Conservation (phyloP, 2,888 invertebrate species). For the Stenchaetothrips biformis region DNA sequence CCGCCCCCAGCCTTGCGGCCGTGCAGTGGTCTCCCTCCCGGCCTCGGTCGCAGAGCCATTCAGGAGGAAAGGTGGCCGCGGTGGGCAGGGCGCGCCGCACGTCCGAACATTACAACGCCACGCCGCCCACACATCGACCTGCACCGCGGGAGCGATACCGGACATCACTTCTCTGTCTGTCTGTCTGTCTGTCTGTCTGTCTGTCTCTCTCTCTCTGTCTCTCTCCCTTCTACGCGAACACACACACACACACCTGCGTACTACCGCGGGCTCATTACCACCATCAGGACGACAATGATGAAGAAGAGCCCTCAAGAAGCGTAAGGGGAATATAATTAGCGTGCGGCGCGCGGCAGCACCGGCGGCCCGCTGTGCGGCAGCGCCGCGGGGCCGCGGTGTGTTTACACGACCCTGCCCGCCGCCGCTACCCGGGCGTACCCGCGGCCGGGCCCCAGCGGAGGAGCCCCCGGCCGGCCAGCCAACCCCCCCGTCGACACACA, state of each 20-base stretch:
- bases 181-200: not conserved
- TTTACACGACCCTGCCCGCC: no score
- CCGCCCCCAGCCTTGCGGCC: no score
- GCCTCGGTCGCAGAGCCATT: not conserved
- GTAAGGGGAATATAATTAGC: no score
- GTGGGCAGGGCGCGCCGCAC: not conserved
- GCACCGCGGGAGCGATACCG: not conserved
- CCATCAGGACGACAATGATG: not conserved
- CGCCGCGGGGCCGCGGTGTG: no score
- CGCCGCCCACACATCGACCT: not conserved
- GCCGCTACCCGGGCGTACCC: no score
- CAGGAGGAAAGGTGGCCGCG: not conserved
- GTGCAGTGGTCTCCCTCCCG: no score
- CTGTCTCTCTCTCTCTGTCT: slow-evolving; percentile 9
- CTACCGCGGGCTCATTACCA: not conserved
- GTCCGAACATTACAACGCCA: not conserved
- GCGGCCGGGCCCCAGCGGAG: no score
- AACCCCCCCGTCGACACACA: no score
- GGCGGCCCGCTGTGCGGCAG: no score
- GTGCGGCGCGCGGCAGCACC: no score
- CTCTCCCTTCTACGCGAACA: not conserved
- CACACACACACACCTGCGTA: not conserved
- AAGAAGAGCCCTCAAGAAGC: not conserved
- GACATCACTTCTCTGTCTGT: not conserved
- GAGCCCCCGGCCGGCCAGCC: no score